Base-by-base conservation (phyloP, 2,113 vertebrate species). In the Cyprinus carpio region DNA sequence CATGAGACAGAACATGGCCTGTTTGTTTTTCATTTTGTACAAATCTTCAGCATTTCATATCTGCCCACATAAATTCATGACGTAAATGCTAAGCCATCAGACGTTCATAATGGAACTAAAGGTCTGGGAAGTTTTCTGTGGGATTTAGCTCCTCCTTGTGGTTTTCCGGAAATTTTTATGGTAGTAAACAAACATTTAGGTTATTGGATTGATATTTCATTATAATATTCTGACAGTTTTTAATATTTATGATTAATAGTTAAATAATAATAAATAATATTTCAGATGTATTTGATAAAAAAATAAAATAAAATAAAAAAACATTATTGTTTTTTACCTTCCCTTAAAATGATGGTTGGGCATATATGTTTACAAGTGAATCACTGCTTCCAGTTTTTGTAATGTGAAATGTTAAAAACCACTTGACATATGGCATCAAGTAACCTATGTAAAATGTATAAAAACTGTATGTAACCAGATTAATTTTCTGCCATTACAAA, bases 101-200 rank as follows among this genome's bases (percentile, higher is more conserved):
- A 27, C 15, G 1, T 67, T 69, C 25, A 51, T 81, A 62, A 82
- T 74, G 71, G 83, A 64, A 71, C 43, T 34, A 43, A 49, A 43
- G 27, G 62, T 64, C 11, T 51, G 6, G 76, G 40, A 64, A 64
- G 54, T 25, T 76, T 79, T 79, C 31, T 85, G 20, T 83, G 72
- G 54, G 56, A 65, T 85, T 60, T 83, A 79, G 64, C 54, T 15
- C 84, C 80, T 78, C 84, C 87, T 86, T 80, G 81, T 88, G 87
- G 81, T 60, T 83, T 40, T 54, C 18, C 4, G 27, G 62, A 69
- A 69, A 5, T 54, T 64, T 80, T 40, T 77, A 43, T 43, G 1
- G 11, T 40, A 10, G n/a, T 56, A 34, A 77, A 58, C 58, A 64
- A 27, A 40, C 20, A 43, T 37, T 23, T 60, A 20, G 10, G 12